These are phyloP conservation scores for Caenorhabditis virilis DNA, from an alignment of 2,888 invertebrate species.

Conservation along the genomic window DNA sequence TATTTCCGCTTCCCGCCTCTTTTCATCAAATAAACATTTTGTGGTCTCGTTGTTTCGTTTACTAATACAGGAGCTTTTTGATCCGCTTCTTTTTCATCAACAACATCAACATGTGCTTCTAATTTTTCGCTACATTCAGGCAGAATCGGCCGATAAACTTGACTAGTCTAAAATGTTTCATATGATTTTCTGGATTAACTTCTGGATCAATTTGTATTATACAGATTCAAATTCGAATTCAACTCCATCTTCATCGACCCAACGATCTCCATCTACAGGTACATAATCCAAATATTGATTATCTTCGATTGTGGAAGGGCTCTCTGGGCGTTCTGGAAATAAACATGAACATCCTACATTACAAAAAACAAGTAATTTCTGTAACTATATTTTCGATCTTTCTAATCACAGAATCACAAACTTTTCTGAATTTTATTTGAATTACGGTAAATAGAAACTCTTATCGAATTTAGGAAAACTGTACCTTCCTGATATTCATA, in stretches of 20 bases:
- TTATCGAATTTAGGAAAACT: neutral
- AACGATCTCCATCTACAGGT: neutral
- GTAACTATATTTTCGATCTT: no score
- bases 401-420: no score
- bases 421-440: no score
- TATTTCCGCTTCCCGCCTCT: constrained; percentile 6
- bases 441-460: no score
- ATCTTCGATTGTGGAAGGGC: neutral
- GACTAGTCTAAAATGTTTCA: neutral
- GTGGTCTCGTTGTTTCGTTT: neutral
- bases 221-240: constrained; percentile 2
- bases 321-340: neutral
- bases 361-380: no score
- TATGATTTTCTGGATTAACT: no score
- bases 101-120: neutral
- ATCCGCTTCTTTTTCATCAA: neutral
- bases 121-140: neutral
- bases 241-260: constrained; percentile 2
- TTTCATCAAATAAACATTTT: neutral
- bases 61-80: neutral
- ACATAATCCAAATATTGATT: neutral
- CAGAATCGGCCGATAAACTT: neutral
- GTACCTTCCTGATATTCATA: neutral
- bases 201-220: no score
- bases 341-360: no score